Evolutionary conservation across 2,797 vertebrate genomes (phyloP), one percentile per base, ranked within the genome.

Genomic region (Meda fulgida): DNA sequence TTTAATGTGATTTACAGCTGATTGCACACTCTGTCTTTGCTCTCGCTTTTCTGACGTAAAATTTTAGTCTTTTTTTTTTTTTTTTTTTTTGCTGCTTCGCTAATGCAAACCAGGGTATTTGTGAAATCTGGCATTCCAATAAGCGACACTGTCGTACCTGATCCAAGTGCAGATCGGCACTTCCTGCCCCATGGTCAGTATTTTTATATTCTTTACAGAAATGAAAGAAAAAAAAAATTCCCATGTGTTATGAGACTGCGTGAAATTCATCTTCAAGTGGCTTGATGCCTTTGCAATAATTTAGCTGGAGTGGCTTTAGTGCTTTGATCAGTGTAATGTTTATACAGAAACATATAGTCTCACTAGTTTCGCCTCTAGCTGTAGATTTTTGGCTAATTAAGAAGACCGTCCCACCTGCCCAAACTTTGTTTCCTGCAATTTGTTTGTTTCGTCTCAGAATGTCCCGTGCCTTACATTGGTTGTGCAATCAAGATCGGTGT

Each of bases 31-130:
- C 88, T 89, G 66, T 86, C 80, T 79, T 73, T 36, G 67, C 82
- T 63, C 80, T 76, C 88, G 8, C 26, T 90, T 88, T 83, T 89
- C 90, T 79, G 89, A 92, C 89, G 90, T 93, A 90, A 85, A 89
- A 89, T 88, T 88, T 84, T 80, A 88, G 91, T 91, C 91, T n/a
- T n/a, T n/a, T n/a, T n/a, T n/a, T n/a, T n/a, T n/a, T n/a, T n/a
- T n/a, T n/a, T n/a, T n/a, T n/a, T n/a, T n/a, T n/a, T n/a, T n/a
- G n/a, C n/a, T n/a, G 92, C 92, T 89, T 89, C 89, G 86, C 90
- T 96, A 95, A 96, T 96, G 94, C 92, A 93, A 96, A 96, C 93
- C 95, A 95, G 95, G 95, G 91, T 87, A 90, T 88, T 84, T 87
- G 90, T 93, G 87, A 93, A 92, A 92, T 93, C 91, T 89, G 86